Base-by-base conservation (phyloP, 1,140 invertebrate genomes). In the Drosophila dunni region DNA sequence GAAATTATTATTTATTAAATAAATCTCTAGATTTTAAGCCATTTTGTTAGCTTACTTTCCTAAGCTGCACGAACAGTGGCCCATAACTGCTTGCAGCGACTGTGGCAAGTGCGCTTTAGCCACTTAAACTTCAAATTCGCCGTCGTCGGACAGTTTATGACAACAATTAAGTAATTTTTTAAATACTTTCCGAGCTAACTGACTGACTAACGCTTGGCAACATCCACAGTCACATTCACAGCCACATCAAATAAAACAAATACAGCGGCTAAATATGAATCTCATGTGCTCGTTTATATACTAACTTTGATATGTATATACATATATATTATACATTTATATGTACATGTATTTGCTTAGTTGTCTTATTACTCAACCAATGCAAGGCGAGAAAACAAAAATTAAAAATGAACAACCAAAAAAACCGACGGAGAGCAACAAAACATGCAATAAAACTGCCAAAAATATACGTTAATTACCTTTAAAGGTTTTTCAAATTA, bases 131-230 rank as follows among this genome's bases (percentile, higher is more conserved):
- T 75, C 58, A 61, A 69, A 50, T 69, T 56, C 33, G n/a, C 20
- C 54, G 51, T 61, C 54, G 82, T 83, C 66, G 78, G 78, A 75
- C 80, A 81, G 67, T 89, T 89, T 90, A 89, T 81, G 84, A 79
- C 84, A 81, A 88, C 85, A 89, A 89, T 89, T 89, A 89, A 89
- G 84, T 89, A 89, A 89, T 89, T 89, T 89, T 89, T 89, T 89
- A 81, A 88, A 88, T 79, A 84, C 84, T 88, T 77, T 72, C 62
- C 78, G 61, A 46, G 61, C 53, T 56, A 33, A 11, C 56, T 57
- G 60, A 63, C 66, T 63, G 67, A 75, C 73, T 75, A 75, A 70
- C 74, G 61, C 78, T 85, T 85, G 82, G 75, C 75, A 75, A 82
- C 64, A 29, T 29, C 24, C 24, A 29, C 24, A 29, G 24, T 6